phyloP scores from a whole-genome alignment of 2,113 vertebrate genomes.

The Siniperca chuatsi region DNA sequence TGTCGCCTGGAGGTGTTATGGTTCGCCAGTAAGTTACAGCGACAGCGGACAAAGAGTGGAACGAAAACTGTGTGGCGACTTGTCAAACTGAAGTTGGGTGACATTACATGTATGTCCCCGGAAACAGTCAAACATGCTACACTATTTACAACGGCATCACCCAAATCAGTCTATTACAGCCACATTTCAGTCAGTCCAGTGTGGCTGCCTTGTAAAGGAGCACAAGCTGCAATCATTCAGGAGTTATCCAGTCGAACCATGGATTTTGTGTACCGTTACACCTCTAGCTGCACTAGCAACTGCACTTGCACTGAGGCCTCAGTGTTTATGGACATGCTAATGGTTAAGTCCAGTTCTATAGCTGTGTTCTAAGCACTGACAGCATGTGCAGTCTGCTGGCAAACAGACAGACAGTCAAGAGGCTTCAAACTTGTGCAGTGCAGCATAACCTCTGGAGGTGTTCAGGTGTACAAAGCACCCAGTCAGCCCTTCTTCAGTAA shows the following conservation, averaged over 20 bases:
- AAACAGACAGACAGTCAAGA: conserved; percentile 30
- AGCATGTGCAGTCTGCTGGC: conserved; percentile 13
- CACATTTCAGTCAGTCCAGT: neutral
- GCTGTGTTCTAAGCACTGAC: conserved; percentile 4
- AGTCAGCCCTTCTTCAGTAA: conserved; percentile 73
- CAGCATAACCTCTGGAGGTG: conserved; percentile 50
- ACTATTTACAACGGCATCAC: neutral
- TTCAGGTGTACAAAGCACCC: conserved; percentile 60
- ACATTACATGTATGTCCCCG: neutral
- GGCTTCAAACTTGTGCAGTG: conserved; percentile 37
- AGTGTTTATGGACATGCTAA: neutral
- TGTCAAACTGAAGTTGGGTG: neutral
- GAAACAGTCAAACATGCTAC: conserved; percentile 1
- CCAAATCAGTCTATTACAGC: neutral
- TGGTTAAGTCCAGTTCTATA: neutral
- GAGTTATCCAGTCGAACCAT: neutral
- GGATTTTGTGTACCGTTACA: neutral
- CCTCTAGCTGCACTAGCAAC: neutral
- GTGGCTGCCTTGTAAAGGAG: neutral
- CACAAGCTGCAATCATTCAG: neutral
- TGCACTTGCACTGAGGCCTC: neutral
- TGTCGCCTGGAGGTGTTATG: neutral
- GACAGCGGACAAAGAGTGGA: neutral
- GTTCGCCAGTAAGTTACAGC: neutral
- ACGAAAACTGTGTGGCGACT: neutral